Percentiles rank a stretch among this genome's conserved stretches.
These are phyloP conservation scores for Drosophila chauvacae DNA, from an alignment of 1,140 invertebrate species.

Conservation along the genomic window DNA sequence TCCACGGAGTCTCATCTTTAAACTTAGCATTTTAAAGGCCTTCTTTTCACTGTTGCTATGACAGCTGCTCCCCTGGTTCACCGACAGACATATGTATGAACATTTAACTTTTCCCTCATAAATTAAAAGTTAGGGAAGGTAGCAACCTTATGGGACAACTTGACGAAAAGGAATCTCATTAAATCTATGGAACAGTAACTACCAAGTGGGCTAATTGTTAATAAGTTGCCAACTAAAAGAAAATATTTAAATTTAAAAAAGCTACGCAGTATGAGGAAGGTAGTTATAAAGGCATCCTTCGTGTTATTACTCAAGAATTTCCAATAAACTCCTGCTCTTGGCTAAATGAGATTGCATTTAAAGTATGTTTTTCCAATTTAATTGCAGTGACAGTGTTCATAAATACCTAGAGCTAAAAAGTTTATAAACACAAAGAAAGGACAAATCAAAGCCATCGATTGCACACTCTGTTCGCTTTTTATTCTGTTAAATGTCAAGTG, in stretches of 20 bases:
- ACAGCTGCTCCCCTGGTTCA: neutral
- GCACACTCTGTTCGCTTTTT: neutral
- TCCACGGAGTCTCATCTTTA: neutral
- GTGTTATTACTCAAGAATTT: no score
- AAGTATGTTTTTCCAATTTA: neutral
- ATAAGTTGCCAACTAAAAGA: neutral
- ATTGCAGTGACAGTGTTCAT: neutral
- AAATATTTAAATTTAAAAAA: neutral
- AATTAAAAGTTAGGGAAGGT: constrained; percentile 2
- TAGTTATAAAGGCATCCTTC: neutral
- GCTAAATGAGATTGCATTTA: neutral
- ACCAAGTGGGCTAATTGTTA: neutral
- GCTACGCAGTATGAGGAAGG: neutral
- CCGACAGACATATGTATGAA: neutral
- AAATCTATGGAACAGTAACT: neutral
- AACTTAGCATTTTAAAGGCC: neutral
- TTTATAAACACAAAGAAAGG: neutral
- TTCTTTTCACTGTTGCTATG: neutral
- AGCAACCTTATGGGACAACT: neutral
- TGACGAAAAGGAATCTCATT: neutral
- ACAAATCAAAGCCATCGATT: neutral
- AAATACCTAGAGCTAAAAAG: neutral
- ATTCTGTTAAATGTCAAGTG: constrained; percentile 1
- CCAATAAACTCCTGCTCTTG: neutral
- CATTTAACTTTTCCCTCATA: constrained; percentile 4